A percentile compares a stretch with the other conserved stretches of the same genome.
Evolutionary conservation across 2,113 vertebrate genomes (phyloP).

Genomic region (Leptocoma aspasia): DNA sequence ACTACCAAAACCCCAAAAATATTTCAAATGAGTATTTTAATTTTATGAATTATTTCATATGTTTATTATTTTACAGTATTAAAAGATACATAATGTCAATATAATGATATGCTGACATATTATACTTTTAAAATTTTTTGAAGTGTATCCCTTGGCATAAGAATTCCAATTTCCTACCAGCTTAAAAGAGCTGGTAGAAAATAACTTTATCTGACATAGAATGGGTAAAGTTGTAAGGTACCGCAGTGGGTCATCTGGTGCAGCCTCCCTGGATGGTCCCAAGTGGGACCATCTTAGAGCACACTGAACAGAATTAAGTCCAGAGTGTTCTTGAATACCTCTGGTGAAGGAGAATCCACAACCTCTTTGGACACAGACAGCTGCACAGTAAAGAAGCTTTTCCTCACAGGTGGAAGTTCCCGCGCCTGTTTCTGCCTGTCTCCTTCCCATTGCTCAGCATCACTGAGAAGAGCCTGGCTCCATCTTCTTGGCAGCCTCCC

Average conservation of each 20-base stretch:
- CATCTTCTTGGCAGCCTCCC: background rate
- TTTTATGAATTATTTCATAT: background rate
- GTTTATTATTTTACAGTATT: background rate
- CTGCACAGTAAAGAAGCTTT: accelerated
- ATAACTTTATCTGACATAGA: background rate
- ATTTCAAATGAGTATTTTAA: background rate
- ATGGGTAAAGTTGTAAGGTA: background rate
- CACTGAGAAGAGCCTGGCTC: background rate
- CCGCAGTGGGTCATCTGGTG: background rate
- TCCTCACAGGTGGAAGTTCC: background rate
- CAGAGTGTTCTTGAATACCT: background rate
- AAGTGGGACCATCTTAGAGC: background rate
- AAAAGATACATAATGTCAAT: background rate
- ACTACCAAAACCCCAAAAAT: background rate
- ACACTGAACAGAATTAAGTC: no score
- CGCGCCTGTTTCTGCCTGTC: background rate
- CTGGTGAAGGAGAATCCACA: background rate
- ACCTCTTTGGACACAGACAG: background rate
- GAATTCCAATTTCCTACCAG: background rate
- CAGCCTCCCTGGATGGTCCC: background rate
- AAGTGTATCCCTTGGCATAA: background rate
- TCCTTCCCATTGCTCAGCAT: background rate
- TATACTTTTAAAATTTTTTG: background rate
- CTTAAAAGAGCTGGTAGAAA: background rate
- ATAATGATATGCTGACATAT: background rate